Conservation (phyloP, 2,113 vertebrate species). For the Cyrtonyx montezumae region DNA sequence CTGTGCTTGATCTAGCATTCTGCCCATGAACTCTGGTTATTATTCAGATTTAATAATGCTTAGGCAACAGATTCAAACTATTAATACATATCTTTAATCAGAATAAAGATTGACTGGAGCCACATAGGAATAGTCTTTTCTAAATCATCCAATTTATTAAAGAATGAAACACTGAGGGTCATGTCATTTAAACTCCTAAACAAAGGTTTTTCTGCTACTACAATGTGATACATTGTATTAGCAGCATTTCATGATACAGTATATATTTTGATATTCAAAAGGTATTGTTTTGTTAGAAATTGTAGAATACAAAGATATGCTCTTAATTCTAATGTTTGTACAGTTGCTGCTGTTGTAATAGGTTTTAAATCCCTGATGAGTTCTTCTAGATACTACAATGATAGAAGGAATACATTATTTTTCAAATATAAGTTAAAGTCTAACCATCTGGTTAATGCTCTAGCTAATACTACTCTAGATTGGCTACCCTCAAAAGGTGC, state of each 20-base stretch:
- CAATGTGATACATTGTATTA: not conserved
- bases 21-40: not conserved
- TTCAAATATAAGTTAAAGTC: not conserved
- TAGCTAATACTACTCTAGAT: not conserved
- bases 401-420: not conserved
- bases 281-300: not conserved
- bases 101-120: not conserved
- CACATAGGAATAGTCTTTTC: not conserved
- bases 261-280: not conserved
- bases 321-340: not conserved
- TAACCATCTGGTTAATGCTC: not conserved
- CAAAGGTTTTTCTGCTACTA: not conserved
- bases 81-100: not conserved
- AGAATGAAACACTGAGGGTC: not conserved
- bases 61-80: not conserved
- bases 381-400: not conserved
- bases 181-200: not conserved
- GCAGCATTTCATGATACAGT: not conserved
- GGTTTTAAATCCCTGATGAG: not conserved
- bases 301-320: not conserved
- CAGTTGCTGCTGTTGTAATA: not conserved
- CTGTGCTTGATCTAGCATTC: not conserved
- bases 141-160: not conserved
- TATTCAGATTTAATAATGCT: not conserved
- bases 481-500: not conserved